These are phyloP conservation scores for Tipula confusa DNA, from an alignment of 2,888 invertebrate genomes.

Conservation along the genomic window DNA sequence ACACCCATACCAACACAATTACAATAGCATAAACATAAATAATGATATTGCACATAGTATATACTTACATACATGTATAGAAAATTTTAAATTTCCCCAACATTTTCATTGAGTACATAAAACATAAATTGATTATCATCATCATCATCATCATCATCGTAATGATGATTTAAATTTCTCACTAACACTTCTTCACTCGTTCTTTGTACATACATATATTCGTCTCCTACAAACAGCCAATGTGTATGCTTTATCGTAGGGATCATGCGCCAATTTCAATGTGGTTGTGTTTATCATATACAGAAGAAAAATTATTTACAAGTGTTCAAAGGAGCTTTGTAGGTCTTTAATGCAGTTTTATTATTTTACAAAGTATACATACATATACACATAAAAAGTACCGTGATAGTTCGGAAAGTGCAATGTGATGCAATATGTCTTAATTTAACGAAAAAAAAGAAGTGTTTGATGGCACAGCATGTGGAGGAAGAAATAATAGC, in stretches of 20 bases:
- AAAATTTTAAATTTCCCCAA: not conserved
- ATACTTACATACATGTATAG: no score
- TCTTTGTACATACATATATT: not conserved
- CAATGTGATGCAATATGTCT: not conserved
- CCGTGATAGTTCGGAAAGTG: not conserved
- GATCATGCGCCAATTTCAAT: not conserved
- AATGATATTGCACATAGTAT: not conserved
- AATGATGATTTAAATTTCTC: not conserved
- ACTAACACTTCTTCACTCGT: not conserved
- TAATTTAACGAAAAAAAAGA: not conserved
- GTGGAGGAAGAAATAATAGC: not conserved
- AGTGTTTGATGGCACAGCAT: not conserved
- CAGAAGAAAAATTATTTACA: not conserved
- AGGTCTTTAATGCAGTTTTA: not conserved
- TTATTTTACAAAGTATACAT: not conserved
- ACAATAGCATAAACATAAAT: not conserved
- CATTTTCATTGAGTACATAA: not conserved
- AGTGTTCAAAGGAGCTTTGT: not conserved
- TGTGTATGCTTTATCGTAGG: not conserved
- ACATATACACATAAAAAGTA: not conserved
- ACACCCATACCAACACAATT: slow-evolving; percentile 15
- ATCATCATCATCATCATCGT: not conserved
- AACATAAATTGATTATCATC: not conserved
- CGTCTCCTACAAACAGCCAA: not conserved
- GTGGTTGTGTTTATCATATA: not conserved